Percentiles rank a stretch among this genome's conserved stretches.
These are phyloP conservation scores for Xanthia togata DNA, from an alignment of 2,888 invertebrate species.

Conservation along the genomic window DNA sequence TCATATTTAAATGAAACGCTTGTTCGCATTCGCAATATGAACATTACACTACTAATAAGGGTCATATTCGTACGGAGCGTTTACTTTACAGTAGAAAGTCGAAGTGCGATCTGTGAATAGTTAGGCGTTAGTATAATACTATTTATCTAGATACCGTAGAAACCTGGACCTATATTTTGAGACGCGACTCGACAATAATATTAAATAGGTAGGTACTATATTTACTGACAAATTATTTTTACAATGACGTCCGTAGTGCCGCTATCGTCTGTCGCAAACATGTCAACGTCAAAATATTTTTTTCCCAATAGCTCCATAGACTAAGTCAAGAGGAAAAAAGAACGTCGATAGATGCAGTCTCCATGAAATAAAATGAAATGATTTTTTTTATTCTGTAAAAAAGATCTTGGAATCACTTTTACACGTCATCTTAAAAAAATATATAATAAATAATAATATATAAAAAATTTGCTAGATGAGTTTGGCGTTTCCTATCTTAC, in stretches of 20 bases:
- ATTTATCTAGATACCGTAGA: neutral
- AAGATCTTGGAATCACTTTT: no score
- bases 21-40: neutral
- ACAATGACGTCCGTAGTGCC: neutral
- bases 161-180: neutral
- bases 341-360: neutral
- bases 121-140: neutral
- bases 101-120: neutral
- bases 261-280: neutral
- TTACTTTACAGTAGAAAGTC: neutral
- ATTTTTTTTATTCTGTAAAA: no score
- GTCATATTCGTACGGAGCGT: neutral
- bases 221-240: neutral
- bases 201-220: no score
- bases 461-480: no score
- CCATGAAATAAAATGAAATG: no score
- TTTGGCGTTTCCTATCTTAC: no score
- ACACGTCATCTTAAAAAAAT: no score
- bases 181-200: neutral
- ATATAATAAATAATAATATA: no score
- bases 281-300: neutral
- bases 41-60: neutral
- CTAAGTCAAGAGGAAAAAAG: neutral
- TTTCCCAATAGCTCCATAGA: neutral
- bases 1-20: neutral